A percentile compares a stretch with the other conserved stretches of the same genome.
Conservation (phyloP, 2,888 invertebrate species). For the Sarcophaga rosellei region DNA sequence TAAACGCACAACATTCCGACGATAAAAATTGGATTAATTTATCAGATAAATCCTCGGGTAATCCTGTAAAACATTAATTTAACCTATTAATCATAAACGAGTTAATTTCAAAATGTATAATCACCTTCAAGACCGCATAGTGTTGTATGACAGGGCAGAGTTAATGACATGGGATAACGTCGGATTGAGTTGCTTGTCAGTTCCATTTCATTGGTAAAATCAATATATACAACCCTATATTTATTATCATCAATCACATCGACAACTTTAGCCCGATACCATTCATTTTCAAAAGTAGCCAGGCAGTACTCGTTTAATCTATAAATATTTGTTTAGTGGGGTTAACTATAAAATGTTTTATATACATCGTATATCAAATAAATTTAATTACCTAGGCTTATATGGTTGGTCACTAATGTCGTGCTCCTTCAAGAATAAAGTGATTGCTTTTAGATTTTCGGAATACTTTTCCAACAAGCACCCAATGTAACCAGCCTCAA, state of each 20-base stretch:
- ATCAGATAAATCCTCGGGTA: conserved; percentile 51
- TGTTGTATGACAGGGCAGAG: conserved; percentile 69
- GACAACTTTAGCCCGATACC: conserved; percentile 73
- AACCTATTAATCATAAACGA: background rate
- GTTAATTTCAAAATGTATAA: background rate
- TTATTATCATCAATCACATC: conserved; percentile 52
- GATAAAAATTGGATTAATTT: conserved; percentile 55
- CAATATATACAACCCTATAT: conserved; percentile 71
- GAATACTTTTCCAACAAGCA: conserved; percentile 68
- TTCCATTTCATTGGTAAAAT: conserved; percentile 71
- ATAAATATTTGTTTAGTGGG: conserved; percentile 1
- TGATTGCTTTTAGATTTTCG: conserved; percentile 63
- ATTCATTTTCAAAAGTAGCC: conserved; percentile 70
- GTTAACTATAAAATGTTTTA: background rate
- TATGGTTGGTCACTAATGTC: conserved; percentile 65
- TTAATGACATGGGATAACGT: conserved; percentile 71
- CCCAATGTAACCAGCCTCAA: conserved; percentile 69
- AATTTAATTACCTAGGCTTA: conserved; percentile 69
- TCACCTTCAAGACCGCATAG: conserved; percentile 71
- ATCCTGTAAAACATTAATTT: conserved; percentile 41
- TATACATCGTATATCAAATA: background rate
- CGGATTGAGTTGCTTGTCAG: conserved; percentile 68
- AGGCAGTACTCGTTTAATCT: conserved; percentile 72
- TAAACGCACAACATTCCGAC: conserved; percentile 40
- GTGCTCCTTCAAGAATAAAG: conserved; percentile 65